phyloP scores from a whole-genome alignment of 2,888 invertebrate genomes.

The Deilephila porcellus region DNA sequence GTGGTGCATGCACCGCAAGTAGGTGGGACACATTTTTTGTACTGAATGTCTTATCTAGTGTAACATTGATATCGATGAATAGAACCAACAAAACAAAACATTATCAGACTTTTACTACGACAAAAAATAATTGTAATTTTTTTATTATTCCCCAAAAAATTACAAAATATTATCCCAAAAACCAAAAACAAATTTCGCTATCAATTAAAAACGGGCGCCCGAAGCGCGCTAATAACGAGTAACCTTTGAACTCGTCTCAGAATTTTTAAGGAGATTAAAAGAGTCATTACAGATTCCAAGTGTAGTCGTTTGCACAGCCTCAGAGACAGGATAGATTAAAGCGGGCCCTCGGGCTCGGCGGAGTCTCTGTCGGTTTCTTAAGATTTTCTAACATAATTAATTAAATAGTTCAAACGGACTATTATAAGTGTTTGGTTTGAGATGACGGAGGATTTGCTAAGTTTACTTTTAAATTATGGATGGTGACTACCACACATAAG shows the following conservation, averaged over 20 bases:
- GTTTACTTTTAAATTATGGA: background rate
- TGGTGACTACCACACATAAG: too few relatives aligned
- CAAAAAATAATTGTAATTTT: background rate
- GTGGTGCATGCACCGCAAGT: too few relatives aligned
- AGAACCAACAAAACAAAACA: too few relatives aligned
- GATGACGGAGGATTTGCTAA: background rate
- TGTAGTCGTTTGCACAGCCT: constrained; percentile 55
- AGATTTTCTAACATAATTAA: constrained; percentile 35
- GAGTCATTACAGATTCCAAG: constrained; percentile 81
- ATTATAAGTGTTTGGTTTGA: background rate
- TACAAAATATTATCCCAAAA: background rate
- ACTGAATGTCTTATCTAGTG: too few relatives aligned
- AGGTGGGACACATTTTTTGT: too few relatives aligned
- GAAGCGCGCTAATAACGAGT: constrained; percentile 42
- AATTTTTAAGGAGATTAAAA: constrained; percentile 80
- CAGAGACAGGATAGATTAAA: constrained; percentile 77
- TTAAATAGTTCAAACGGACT: constrained; percentile 17
- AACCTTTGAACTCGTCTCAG: constrained; percentile 72
- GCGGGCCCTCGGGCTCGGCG: constrained; percentile 58
- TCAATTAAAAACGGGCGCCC: constrained; percentile 38
- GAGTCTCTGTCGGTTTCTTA: constrained; percentile 38
- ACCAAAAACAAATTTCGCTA: constrained; percentile 14
- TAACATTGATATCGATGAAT: too few relatives aligned
- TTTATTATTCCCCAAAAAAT: background rate
- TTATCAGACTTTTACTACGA: too few relatives aligned